A percentile compares a stretch with the other conserved stretches of the same genome.
These are phyloP conservation scores for Pogonomyrmex barbatus DNA, from an alignment of 1,140 invertebrate genomes.

Conservation along the genomic window DNA sequence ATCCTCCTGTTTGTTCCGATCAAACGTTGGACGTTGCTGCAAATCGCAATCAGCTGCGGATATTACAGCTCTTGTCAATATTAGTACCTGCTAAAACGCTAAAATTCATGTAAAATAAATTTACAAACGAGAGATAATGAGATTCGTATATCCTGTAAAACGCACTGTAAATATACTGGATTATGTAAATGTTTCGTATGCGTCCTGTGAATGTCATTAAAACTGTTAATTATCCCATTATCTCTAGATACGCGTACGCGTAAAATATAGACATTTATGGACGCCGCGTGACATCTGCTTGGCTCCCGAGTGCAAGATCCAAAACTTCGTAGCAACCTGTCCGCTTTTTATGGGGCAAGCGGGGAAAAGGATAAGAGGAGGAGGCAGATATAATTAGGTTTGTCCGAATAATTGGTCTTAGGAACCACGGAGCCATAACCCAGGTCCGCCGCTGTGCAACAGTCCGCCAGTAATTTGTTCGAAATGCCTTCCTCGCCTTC, in stretches of 20 bases:
- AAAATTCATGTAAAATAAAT: constrained; percentile 54
- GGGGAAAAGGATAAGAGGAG: constrained; percentile 19
- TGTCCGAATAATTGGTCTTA: constrained; percentile 70
- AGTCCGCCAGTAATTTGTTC: constrained; percentile 59
- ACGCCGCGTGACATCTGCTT: constrained; percentile 61
- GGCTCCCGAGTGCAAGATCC: constrained; percentile 60
- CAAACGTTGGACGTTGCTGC: constrained; percentile 47
- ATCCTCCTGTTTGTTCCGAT: constrained; percentile 54
- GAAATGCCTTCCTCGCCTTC: constrained; percentile 62
- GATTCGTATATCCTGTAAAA: constrained; percentile 40
- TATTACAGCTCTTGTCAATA: constrained; percentile 55
- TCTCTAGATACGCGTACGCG: constrained; percentile 19
- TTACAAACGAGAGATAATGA: constrained; percentile 48
- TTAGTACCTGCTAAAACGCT: constrained; percentile 49
- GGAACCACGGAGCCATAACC: constrained; percentile 56
- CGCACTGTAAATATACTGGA: constrained; percentile 1
- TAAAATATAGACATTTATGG: constrained; percentile 60
- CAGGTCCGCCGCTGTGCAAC: constrained; percentile 60
- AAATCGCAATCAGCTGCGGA: constrained; percentile 46
- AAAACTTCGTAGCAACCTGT: constrained; percentile 61
- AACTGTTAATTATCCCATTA: constrained; percentile 56
- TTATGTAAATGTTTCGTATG: constrained; percentile 32
- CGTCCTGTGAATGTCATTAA: constrained; percentile 13
- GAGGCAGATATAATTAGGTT: constrained; percentile 67
- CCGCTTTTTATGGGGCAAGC: constrained; percentile 53